A percentile compares a stretch with the other conserved stretches of the same genome.
Evolutionary conservation across 2,113 vertebrate genomes (phyloP).

Genomic region (Turdus rufiventris): DNA sequence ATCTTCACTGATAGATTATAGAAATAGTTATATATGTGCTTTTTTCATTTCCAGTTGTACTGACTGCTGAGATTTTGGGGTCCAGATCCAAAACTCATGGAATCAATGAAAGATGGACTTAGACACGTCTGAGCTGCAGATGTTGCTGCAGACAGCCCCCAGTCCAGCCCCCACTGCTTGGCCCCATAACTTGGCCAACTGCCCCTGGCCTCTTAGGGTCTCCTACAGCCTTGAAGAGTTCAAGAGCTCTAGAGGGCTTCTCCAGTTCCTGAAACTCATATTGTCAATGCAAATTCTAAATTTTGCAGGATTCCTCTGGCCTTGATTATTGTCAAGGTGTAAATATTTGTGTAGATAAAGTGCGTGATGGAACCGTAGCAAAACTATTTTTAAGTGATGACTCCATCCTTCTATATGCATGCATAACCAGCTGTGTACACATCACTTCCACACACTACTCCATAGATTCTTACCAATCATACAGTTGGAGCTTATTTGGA

Average conservation of each 20-base stretch:
- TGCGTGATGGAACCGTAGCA: neutral
- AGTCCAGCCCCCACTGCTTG: neutral
- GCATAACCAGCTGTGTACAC: slow-evolving; percentile 9
- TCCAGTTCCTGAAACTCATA: neutral
- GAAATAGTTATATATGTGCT: neutral
- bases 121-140: neutral
- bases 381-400: neutral
- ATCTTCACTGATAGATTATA: neutral
- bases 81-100: neutral
- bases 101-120: neutral
- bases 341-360: neutral
- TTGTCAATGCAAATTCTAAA: neutral
- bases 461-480: neutral
- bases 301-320: neutral
- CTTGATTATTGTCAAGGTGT: neutral
- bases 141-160: neutral
- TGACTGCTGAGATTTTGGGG: neutral
- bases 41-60: neutral
- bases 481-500: neutral
- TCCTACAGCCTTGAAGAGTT: neutral
- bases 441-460: neutral
- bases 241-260: neutral
- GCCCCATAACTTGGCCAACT: rapidly evolving
- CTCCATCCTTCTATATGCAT: neutral
- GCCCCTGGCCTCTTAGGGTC: neutral